Base-by-base conservation (phyloP, 1,140 invertebrate genomes). In the Heterodera schachtii region DNA sequence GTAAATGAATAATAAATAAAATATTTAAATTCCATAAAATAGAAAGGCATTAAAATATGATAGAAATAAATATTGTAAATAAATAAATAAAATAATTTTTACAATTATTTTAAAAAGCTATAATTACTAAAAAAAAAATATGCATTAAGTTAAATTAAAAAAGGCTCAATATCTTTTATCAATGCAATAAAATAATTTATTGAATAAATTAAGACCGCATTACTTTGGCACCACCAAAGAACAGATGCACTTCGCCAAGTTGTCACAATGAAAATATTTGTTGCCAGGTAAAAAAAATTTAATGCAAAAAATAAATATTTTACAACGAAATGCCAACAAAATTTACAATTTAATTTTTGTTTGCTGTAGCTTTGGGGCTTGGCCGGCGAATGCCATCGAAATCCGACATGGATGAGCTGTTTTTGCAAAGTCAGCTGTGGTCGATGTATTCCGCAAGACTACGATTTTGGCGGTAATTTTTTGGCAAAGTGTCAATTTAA, bases 191-290 rank as follows among this genome's bases (percentile, higher is more conserved):
- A n/a, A n/a, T n/a, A n/a, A n/a, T n/a, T n/a, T n/a, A n/a, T n/a
- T n/a, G n/a, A n/a, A n/a, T n/a, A 43, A 46, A 16, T 43, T 43
- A 71, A 78, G 76, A 78, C 9, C 52, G 76, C 6, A 64, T 78
- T 8, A 78, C 82, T 19, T 43, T 73, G 77, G 52, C 82, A 31
- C 49, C 82, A n/a, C 71, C 67, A 9, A 46, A 4, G 11, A 52
- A 64, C 31, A 82, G 80, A 66, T 85, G 84, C 77, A 47, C 71
- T 11, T 85, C 85, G 16, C 84, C 84, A 21, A 85, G 85, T 13
- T 86, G 85, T 57, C 86, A 71, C 74, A 87, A 86, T 52, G 85
- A 86, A 78, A 87, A 86, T 64, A 85, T 87, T 80, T 86, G 82
- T 49, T 78, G 76, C 9, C 83, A 82, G 73, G 49, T 85, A 67